phyloP scores from a whole-genome alignment of 2,797 vertebrate species.

The Micropoecilia bifurca region DNA sequence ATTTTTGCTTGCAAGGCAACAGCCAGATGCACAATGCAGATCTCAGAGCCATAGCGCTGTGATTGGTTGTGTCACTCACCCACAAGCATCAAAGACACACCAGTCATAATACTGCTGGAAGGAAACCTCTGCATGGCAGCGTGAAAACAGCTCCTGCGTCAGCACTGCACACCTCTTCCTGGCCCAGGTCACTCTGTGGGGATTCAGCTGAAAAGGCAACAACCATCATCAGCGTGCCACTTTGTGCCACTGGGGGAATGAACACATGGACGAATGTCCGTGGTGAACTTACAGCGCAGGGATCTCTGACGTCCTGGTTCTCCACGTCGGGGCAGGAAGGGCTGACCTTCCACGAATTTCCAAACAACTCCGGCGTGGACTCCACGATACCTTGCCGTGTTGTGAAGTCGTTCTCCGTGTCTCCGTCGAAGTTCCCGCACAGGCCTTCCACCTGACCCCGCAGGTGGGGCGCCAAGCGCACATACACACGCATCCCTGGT shows the following conservation, averaged over 20 bases:
- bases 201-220: conserved; percentile 74
- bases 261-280: neutral
- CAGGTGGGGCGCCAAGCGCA: conserved; percentile 83
- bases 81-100: conserved; percentile 92
- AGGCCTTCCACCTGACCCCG: conserved; percentile 84
- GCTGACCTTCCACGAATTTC: conserved; percentile 93
- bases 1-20: neutral
- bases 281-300: conserved; percentile 81
- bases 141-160: conserved; percentile 81
- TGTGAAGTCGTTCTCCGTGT: conserved; percentile 89
- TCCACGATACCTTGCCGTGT: conserved; percentile 89
- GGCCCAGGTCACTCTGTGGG: conserved; percentile 87
- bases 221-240: neutral
- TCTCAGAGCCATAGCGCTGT: neutral
- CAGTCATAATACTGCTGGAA: conserved; percentile 89
- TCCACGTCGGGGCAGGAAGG: conserved; percentile 88
- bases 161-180: conserved; percentile 83
- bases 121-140: conserved; percentile 84
- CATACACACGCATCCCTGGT: conserved; percentile 89
- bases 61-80: conserved; percentile 80
- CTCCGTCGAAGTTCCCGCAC: conserved; percentile 92
- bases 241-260: neutral
- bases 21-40: neutral
- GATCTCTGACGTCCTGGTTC: conserved; percentile 81
- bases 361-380: conserved; percentile 87